Base-by-base conservation (phyloP, 2,888 invertebrate species). In the Hypselothyrea guttata region DNA sequence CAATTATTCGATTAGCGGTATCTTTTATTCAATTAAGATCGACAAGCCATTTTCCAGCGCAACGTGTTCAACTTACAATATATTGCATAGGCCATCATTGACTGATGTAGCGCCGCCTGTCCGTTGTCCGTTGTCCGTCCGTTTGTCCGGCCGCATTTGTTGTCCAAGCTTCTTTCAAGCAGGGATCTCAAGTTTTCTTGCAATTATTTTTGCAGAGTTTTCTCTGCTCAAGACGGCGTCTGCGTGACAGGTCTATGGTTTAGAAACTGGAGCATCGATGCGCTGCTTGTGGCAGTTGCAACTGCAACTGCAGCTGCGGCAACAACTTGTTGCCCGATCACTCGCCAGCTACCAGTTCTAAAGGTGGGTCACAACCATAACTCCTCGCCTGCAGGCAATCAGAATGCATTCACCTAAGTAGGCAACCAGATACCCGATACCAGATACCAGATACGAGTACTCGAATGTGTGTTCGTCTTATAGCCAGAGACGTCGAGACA, bases 331-430 rank as follows among this genome's bases (percentile, higher is more conserved):
- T 74, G 66, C 30, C 18, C 55, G 13, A 35, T 22, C 22, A 22
- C 15, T 16, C 13, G 40, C 55, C 62, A 11, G 67, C 71, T 74
- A 71, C 85, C 87, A 86, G 69, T 87, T 86, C 72, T 71, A 67
- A 75, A 88, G 88, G 82, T 88, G 76, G 89, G 88, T 88, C 89
- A 88, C 75, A 74, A 75, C 82, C 86, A 84, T 87, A 86, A 81
- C 85, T 87, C 71, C 67, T 71, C 51, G 54, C 42, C 55, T n/a
- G 15, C 55, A 64, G 16, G 56, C 60, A 52, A 16, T 52, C 44
- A 66, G 51, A 66, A 56, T 51, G 67, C 55, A 60, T 42, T 37
- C 56, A 12, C 58, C 65, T 53, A 40, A 30, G 53, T 48, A 59
- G 7, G 15, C 40, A 31, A 38, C 31, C 42, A 35, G 35, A 41